Base-by-base conservation (phyloP, 2,888 invertebrate species). In the Cyclophora punctaria region DNA sequence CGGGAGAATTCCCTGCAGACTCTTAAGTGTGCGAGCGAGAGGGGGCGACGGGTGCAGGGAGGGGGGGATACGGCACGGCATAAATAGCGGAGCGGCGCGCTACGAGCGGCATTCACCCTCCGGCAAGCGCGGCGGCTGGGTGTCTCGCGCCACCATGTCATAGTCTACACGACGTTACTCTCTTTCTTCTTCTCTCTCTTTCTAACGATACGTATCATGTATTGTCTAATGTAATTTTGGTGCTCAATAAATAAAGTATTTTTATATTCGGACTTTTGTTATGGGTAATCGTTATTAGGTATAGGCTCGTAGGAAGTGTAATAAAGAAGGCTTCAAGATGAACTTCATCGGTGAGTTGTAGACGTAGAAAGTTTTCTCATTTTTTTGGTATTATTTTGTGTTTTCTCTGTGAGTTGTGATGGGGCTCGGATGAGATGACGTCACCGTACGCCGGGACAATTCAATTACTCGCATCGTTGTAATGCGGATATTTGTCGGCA, bases 191-290 rank as follows among this genome's bases (percentile, higher is more conserved):
- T 69, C 70, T 71, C 67, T 67, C 69, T 73, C 75, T 67, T 71
- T 73, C 74, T 76, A 80, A 79, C 77, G 68, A 84, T 74, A 86
- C 87, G 87, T 87, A 87, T 86, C 87, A 87, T 84, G 76, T 79
- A 80, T 75, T 77, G 73, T 80, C 71, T 80, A 79, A 73, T 74
- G 69, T 69, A 78, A 78, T 71, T 71, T 84, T 79, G 87, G 87
- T 87, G 87, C 87, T 87, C 86, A 86, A 85, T 69, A 60, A 65
- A 63, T 62, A 69, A 72, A 75, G 73, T 80, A 80, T 80, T 83
- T 85, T 83, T 82, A 58, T 84, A 80, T 79, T 71, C 53, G 75
- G 73, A 72, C 73, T 69, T 37, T 79, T 75, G 75, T 75, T 81
- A 83, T 82, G 81, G 69, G 68, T 69, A 72, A 64, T 73, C 72